Evolutionary conservation across 1,140 invertebrate species (phyloP).

Genomic region (Drosophila pseudoananassae): DNA sequence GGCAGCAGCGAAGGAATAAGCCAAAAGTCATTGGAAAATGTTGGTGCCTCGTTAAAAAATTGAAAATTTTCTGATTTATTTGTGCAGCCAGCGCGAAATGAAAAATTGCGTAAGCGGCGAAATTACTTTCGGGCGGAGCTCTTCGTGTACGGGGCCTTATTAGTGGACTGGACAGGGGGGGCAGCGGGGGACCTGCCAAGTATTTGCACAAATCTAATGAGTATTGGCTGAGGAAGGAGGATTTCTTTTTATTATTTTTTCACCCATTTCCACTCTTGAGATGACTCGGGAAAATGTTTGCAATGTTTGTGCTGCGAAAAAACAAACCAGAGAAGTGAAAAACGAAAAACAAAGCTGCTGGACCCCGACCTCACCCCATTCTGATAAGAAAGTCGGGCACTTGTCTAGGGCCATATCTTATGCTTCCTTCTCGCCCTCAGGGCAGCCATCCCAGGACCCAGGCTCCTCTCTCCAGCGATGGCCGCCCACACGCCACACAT

Average conservation of each 20-base stretch:
- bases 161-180: constrained; percentile 19
- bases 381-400: constrained; percentile 38
- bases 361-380: background rate
- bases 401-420: constrained; percentile 44
- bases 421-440: constrained; percentile 6
- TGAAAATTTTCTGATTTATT: constrained; percentile 75
- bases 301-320: constrained; percentile 34
- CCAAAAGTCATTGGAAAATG: constrained; percentile 66
- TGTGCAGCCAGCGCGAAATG: constrained; percentile 69
- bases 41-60: constrained; percentile 56
- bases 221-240: constrained; percentile 28
- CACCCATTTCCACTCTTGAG: constrained; percentile 19
- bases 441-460: constrained; percentile 6
- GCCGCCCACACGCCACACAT: constrained; percentile 6
- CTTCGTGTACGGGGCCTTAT: constrained; percentile 32
- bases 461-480: constrained; percentile 1
- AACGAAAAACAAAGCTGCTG: background rate
- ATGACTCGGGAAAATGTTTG: constrained; percentile 46
- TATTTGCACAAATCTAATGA: constrained; percentile 74
- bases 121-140: constrained; percentile 57
- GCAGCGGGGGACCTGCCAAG: constrained; percentile 18
- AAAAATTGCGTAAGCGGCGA: constrained; percentile 74
- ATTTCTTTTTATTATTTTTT: constrained; percentile 35
- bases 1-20: constrained; percentile 31
- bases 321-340: constrained; percentile 19